These are phyloP conservation scores for Listronotus oregonensis DNA, from an alignment of 1,140 invertebrate species.

Conservation along the genomic window DNA sequence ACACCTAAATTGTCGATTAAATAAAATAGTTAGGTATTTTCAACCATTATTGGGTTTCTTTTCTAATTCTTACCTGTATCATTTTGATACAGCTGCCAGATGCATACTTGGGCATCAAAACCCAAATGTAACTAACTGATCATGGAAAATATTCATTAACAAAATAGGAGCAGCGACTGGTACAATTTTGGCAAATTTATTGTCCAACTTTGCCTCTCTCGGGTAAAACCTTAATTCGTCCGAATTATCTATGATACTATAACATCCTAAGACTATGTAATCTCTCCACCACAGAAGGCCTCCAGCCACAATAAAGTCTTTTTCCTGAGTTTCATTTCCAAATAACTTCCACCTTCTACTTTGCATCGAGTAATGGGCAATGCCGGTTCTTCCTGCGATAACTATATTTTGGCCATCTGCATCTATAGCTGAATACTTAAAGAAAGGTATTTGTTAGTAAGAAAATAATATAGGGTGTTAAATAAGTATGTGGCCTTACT, in stretches of 20 bases:
- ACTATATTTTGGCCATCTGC: conserved; percentile 82
- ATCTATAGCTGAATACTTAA: conserved; percentile 87
- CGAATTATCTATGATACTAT: conserved; percentile 82
- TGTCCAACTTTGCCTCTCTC: conserved; percentile 87
- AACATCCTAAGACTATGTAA: conserved; percentile 76
- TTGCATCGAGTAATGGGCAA: conserved; percentile 91
- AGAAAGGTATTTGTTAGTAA: conserved; percentile 3
- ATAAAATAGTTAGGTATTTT: no score
- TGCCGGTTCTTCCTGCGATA: conserved; percentile 90
- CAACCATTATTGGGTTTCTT: no score
- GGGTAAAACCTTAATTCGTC: conserved; percentile 95
- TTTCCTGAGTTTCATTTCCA: conserved; percentile 98
- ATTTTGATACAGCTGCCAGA: conserved; percentile 67
- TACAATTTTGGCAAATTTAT: conserved; percentile 78
- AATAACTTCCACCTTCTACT: conserved; percentile 95
- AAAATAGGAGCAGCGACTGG: conserved; percentile 81
- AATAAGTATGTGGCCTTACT: background rate
- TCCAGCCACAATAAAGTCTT: conserved; percentile 95
- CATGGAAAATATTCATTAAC: conserved; percentile 79
- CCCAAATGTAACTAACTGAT: conserved; percentile 80
- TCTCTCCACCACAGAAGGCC: conserved; percentile 95
- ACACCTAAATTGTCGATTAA: no score
- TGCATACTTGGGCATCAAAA: conserved; percentile 80
- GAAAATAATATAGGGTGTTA: background rate
- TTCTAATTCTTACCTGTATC: conserved; percentile 59